Conservation (phyloP, 64 coral and sea anemone genomes). For the Montipora capricornis region DNA sequence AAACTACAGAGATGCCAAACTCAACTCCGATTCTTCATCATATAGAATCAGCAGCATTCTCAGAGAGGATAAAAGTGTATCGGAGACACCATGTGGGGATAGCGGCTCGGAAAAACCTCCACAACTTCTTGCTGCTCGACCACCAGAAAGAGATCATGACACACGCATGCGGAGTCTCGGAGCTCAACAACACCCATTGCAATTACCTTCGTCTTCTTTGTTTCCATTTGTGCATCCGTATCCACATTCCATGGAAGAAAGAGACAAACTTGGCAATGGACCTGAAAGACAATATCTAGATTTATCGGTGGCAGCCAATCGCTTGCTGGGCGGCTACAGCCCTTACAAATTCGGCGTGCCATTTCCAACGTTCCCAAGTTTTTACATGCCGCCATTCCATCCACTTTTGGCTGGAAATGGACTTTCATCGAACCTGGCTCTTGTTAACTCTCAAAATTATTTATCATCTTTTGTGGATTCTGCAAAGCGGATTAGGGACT, state of each 20-base stretch:
- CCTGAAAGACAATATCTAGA: constrained; percentile 38
- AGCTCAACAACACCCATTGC: neutral
- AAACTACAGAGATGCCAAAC: constrained; percentile 28
- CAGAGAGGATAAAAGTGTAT: constrained; percentile 17
- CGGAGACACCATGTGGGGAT: neutral
- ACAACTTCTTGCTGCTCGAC: neutral
- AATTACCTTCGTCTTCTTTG: neutral
- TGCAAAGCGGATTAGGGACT: constrained; percentile 14
- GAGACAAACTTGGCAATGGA: constrained; percentile 50
- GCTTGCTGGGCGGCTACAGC: constrained; percentile 39
- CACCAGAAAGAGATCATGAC: neutral
- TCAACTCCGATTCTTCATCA: constrained; percentile 39
- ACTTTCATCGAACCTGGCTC: constrained; percentile 74
- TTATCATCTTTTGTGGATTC: constrained; percentile 58
- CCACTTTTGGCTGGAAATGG: constrained; percentile 81
- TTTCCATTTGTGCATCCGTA: constrained; percentile 31
- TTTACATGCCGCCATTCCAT: constrained; percentile 82
- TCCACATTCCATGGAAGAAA: constrained; percentile 3
- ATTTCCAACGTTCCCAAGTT: constrained; percentile 74
- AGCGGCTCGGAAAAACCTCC: neutral
- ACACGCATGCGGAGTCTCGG: neutral
- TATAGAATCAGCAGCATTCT: constrained; percentile 87
- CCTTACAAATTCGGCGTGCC: constrained; percentile 78
- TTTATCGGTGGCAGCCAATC: constrained; percentile 33
- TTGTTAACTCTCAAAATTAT: constrained; percentile 86